Evolutionary conservation across 2,888 invertebrate genomes (phyloP), one percentile per base, ranked within the genome.

Genomic region (Aphodius granarius): DNA sequence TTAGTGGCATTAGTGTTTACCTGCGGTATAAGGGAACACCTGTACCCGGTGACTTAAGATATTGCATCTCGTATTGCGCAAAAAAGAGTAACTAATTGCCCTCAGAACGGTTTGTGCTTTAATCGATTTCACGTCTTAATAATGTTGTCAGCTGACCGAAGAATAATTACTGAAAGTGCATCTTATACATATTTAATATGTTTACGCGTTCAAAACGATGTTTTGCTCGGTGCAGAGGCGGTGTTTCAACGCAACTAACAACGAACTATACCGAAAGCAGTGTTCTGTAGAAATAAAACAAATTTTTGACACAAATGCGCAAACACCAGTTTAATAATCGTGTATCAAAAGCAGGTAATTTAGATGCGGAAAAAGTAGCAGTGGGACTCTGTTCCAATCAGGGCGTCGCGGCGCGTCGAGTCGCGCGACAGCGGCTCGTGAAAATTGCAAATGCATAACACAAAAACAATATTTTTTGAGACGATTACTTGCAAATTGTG

Each of bases 401-500:
- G 13, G 9, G 43, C 43, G 43, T 43, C 43, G 2, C 43, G 43
- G 13, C 43, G 43, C 43, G 43, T 43, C 43, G 2, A 13, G 1
- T 6, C 13, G 0, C 43, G 9, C 43, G 9, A 43, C 43, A 6
- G 9, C 43, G 5, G 17, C 13, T 17, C 66, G 66, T 66, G 66
- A 13, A 66, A 66, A 20, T 18, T 19, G 66, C 21, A 17, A 63
- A 62, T 72, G 16, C 72, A 18, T 63, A 66, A 73, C 18, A 68
- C 75, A 72, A 16, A 73, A 75, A 75, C 71, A 65, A 75, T 75
- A 76, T 71, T 73, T 74, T 76, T 62, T 20, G 70, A 73, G 73
- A 20, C 73, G 73, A 76, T 76, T 71, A 76, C 73, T 73, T 66
- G 71, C 66, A 76, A 73, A 76, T 70, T 71, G 72, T 68, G 22